Percentiles rank a stretch among this genome's conserved stretches.
Evolutionary conservation across 2,113 vertebrate species (phyloP).

Genomic region (Anthoscopus minutus): DNA sequence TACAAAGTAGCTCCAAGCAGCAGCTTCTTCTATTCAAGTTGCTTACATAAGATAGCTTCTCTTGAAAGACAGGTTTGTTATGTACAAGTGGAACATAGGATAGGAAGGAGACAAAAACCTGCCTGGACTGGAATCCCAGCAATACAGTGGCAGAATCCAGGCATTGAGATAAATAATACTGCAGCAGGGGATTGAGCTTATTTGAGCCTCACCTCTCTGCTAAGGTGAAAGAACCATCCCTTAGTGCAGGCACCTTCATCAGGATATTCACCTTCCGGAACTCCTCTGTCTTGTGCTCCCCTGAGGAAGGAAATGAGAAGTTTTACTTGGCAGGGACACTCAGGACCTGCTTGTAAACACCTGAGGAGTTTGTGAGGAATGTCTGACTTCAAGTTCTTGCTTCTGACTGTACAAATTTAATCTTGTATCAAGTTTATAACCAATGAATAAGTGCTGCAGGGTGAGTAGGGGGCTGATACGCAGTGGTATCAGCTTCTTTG

Average conservation of each 20-base stretch:
- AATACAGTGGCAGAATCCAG: not conserved
- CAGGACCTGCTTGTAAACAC: not conserved
- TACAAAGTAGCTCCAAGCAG: not conserved
- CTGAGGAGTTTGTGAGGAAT: not conserved
- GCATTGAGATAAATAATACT: not conserved
- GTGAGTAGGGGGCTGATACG: not conserved
- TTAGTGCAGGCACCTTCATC: constrained; percentile 79
- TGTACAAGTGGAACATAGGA: not conserved
- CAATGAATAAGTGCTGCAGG: not conserved
- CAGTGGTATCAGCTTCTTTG: not conserved
- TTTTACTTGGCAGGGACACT: not conserved
- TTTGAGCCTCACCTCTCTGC: constrained; percentile 79
- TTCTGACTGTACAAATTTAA: not conserved
- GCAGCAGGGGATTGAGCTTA: not conserved
- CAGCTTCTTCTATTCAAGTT: not conserved
- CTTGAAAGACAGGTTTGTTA: not conserved
- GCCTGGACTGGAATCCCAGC: not conserved
- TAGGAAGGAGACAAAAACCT: not conserved
- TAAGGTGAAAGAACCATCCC: constrained; percentile 81
- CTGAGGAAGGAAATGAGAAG: constrained; percentile 50
- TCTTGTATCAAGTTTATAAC: not conserved
- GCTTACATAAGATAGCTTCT: not conserved
- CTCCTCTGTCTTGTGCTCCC: constrained; percentile 74
- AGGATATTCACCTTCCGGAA: constrained; percentile 75
- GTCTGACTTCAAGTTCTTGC: not conserved